These are phyloP conservation scores for Miltochrista miniata DNA, from an alignment of 2,888 invertebrate species.

Conservation along the genomic window DNA sequence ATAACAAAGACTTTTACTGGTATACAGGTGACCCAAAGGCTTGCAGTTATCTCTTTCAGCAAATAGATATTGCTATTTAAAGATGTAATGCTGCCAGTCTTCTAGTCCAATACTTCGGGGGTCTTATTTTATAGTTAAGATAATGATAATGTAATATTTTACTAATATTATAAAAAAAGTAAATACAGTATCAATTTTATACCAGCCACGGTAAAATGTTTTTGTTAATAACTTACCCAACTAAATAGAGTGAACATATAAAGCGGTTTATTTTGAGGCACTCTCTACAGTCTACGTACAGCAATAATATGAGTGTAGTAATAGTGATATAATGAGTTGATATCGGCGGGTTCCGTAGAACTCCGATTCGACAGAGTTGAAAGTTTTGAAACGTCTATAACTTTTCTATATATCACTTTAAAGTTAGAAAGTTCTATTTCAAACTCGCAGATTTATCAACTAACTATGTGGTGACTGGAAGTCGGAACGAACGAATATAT, in stretches of 20 bases:
- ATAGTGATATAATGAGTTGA: constrained; percentile 59
- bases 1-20: no score
- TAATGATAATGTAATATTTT: no score
- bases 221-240: constrained; percentile 41
- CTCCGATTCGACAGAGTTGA: constrained; percentile 18
- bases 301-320: no score
- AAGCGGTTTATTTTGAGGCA: constrained; percentile 51
- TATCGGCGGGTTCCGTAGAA: constrained; percentile 43
- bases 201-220: constrained; percentile 22
- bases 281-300: constrained; percentile 43
- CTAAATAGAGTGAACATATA: constrained; percentile 36
- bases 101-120: no score
- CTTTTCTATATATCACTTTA: background rate
- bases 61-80: no score
- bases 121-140: no score
- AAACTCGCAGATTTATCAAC: background rate
- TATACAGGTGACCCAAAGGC: no score
- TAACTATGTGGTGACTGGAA: background rate
- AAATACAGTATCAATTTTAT: no score
- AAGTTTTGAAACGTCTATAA: background rate
- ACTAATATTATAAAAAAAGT: no score
- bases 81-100: no score
- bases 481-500: no score
- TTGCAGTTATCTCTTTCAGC: no score
- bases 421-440: background rate